Conservation (phyloP, 1,140 invertebrate genomes). For the Drosophila fuyamai region DNA sequence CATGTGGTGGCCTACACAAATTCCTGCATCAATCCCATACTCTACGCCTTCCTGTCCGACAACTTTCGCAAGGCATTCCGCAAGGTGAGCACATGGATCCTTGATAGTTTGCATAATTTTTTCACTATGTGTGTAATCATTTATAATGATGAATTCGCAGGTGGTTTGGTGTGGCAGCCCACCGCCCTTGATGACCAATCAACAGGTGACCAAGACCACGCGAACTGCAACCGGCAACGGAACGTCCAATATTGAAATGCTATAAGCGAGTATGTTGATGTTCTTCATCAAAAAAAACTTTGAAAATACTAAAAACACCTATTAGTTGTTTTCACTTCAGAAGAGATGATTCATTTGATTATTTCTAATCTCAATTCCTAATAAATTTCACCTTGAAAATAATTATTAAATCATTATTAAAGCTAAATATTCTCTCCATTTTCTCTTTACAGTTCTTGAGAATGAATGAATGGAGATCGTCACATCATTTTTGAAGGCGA, state of each 20-base stretch:
- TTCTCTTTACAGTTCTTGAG: constrained; percentile 15
- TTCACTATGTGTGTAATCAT: neutral
- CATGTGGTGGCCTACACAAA: constrained; percentile 98
- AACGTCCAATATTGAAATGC: constrained; percentile 83
- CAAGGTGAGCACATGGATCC: constrained; percentile 84
- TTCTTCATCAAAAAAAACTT: too few relatives aligned
- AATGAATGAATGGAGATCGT: constrained; percentile 15
- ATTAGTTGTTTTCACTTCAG: too few relatives aligned
- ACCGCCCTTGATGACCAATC: constrained; percentile 67
- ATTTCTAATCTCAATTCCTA: too few relatives aligned
- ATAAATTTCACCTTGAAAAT: too few relatives aligned
- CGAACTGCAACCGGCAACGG: constrained; percentile 81
- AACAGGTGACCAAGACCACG: constrained; percentile 81
- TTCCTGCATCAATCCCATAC: constrained; percentile 97
- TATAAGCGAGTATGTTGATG: constrained; percentile 60
- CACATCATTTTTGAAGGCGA: constrained; percentile 21
- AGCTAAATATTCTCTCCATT: too few relatives aligned
- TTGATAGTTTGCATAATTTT: too few relatives aligned
- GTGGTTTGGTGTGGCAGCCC: constrained; percentile 82
- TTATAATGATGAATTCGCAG: constrained; percentile 15
- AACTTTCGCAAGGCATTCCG: constrained; percentile 94
- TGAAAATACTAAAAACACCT: too few relatives aligned
- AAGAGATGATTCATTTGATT: too few relatives aligned
- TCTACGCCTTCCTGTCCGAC: constrained; percentile 96
- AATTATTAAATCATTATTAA: neutral